Evolutionary conservation across 2,888 invertebrate species (phyloP), one percentile per base, ranked within the genome.

Genomic region (Sclerodermus sp.): DNA sequence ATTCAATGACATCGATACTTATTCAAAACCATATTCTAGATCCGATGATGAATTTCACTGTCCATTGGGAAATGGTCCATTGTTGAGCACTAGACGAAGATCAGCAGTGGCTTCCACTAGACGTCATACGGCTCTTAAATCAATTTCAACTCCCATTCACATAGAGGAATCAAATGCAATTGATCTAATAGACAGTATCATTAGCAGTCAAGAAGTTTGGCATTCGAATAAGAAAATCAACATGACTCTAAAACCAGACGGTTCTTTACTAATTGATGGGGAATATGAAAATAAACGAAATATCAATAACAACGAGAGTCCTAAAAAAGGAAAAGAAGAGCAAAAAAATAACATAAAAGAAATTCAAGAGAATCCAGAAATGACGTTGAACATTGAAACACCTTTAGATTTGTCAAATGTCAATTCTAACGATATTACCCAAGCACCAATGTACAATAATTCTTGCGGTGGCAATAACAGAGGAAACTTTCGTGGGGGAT

Each of bases 131-230:
- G 68, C 70, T 8, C 45, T 76, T 4, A 78, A 78, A 50, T 67
- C 59, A 5, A 60, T 75, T 13, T 46, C 45, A 1, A 58, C 58
- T 37, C 70, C 74, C 12, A 15, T 55, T 1, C 31, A 53, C 6
- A 13, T 45, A 13, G 50, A 56, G 1, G 41, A 58, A 8, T 9
- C 54, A 1, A 47, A 57, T 2, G 49, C 60, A 1, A 48, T 74
- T 1, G 89, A 91, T 77, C 66, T 91, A 8, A 78, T 91, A 4
- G 85, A 84, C 29, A 85, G 82, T 64, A 90, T 91, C 60, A 78
- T 91, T 65, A 84, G 85, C 56, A 83, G 84, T 60, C 91, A 91
- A 74, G 83, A 86, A 43, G 80, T 85, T 51, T 84, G 90, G 78
- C 87, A 88, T 71, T 86, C 87, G 5, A 86, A 84, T 29, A 62